These are phyloP conservation scores for Mimumesa dahlbomi DNA, from an alignment of 2,888 invertebrate genomes.

Conservation along the genomic window DNA sequence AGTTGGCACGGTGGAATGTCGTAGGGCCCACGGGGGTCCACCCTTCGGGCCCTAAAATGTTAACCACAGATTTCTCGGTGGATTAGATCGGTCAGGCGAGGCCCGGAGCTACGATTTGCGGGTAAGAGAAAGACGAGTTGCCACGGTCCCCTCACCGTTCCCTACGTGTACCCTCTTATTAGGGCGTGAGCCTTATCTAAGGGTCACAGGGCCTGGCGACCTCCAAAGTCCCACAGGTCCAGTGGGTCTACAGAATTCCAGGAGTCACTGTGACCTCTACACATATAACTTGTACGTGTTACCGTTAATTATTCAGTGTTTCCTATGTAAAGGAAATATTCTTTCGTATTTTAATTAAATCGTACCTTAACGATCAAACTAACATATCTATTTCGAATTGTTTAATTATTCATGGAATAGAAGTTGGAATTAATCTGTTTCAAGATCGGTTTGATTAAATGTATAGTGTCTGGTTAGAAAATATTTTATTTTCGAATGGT, in stretches of 20 bases:
- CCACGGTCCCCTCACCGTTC: slow-evolving; percentile 58
- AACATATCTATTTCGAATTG: background rate
- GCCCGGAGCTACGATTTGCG: slow-evolving; percentile 62
- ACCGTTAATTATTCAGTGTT: too few species aligned
- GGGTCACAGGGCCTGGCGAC: slow-evolving; percentile 78
- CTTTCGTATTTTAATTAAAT: too few species aligned
- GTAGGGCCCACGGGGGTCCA: slow-evolving; percentile 45
- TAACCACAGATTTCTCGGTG: slow-evolving; percentile 72
- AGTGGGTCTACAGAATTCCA: slow-evolving; percentile 63
- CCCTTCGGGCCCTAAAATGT: slow-evolving; percentile 68
- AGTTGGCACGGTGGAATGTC: slow-evolving; percentile 67
- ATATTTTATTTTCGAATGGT: too few species aligned
- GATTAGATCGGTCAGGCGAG: slow-evolving; percentile 65
- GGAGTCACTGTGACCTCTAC: slow-evolving; percentile 60
- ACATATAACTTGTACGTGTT: slow-evolving; percentile 13
- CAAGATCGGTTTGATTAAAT: too few species aligned
- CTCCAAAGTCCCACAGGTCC: slow-evolving; percentile 72
- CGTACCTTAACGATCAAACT: background rate
- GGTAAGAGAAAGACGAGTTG: slow-evolving; percentile 57
- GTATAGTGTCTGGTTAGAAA: too few species aligned
- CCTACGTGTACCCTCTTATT: slow-evolving; percentile 78
- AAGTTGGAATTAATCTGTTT: background rate
- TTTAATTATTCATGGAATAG: background rate
- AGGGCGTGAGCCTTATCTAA: slow-evolving; percentile 80
- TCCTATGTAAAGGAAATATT: too few species aligned